A percentile compares a stretch with the other conserved stretches of the same genome.
Evolutionary conservation across 2,888 invertebrate species (phyloP).

Genomic region (Drosophila trichaetosa): DNA sequence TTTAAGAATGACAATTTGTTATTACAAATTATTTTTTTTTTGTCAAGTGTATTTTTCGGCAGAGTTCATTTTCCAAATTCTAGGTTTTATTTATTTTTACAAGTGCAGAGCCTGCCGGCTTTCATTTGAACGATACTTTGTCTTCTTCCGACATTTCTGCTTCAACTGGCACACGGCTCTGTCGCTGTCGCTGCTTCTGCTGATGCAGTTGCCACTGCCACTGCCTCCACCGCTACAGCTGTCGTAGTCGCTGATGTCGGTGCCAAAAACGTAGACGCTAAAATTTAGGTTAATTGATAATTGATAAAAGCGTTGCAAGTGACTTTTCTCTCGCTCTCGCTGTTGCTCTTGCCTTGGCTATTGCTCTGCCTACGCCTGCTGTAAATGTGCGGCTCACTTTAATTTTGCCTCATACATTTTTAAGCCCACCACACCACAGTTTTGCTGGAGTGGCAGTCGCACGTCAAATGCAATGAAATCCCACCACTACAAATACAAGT

Average conservation of each 20-base stretch:
- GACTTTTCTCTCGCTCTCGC: slow-evolving; percentile 7
- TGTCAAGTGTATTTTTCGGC: neutral
- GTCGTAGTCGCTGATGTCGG: slow-evolving; percentile 40
- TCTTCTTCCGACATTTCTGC: slow-evolving; percentile 70
- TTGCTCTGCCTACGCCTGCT: slow-evolving; percentile 6
- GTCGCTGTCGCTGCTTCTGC: slow-evolving; percentile 25
- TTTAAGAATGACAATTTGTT: neutral
- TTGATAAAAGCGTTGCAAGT: slow-evolving; percentile 70
- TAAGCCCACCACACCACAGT: slow-evolving; percentile 28
- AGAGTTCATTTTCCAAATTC: neutral
- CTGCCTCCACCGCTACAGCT: slow-evolving; percentile 3
- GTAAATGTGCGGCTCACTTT: slow-evolving; percentile 46
- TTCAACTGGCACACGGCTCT: slow-evolving; percentile 61
- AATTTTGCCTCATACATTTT: slow-evolving; percentile 64
- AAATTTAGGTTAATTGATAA: slow-evolving; percentile 81
- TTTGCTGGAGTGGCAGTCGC: slow-evolving; percentile 37
- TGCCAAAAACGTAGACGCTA: slow-evolving; percentile 75
- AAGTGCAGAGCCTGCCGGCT: slow-evolving; percentile 58
- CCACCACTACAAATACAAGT: slow-evolving; percentile 62
- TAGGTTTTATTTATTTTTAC: neutral
- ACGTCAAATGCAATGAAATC: slow-evolving; percentile 70
- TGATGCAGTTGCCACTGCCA: slow-evolving; percentile 3
- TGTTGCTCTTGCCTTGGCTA: slow-evolving; percentile 1
- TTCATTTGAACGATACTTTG: slow-evolving; percentile 67
- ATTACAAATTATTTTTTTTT: no score